Evolutionary conservation across 2,797 vertebrate species (phyloP).

Genomic region (Telmatherina bonti): DNA sequence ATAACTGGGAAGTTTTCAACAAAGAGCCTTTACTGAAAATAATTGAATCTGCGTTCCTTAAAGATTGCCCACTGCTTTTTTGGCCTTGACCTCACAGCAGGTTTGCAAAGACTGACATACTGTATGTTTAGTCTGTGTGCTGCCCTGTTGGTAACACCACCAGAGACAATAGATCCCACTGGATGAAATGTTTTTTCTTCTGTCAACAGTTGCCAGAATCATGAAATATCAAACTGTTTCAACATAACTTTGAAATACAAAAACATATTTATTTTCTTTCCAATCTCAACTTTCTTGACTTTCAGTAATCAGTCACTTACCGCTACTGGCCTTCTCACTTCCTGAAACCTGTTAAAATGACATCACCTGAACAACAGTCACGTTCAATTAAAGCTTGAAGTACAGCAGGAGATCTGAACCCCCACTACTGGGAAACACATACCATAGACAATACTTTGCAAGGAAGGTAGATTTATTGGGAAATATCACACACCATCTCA

Average conservation of each 20-base stretch:
- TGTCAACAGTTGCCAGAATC: conserved; percentile 51
- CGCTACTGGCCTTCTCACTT: conserved; percentile 46
- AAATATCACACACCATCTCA: conserved; percentile 54
- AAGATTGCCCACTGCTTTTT: conserved; percentile 61
- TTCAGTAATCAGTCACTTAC: conserved; percentile 52
- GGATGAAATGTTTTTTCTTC: conserved; percentile 53
- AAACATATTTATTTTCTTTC: conserved; percentile 44
- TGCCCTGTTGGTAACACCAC: conserved; percentile 44
- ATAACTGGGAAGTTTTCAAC: conserved; percentile 60
- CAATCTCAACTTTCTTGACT: conserved; percentile 28
- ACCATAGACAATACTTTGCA: conserved; percentile 59
- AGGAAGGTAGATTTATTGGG: conserved; percentile 63
- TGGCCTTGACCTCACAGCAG: conserved; percentile 62
- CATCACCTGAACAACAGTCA: conserved; percentile 68
- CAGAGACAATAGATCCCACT: conserved; percentile 51
- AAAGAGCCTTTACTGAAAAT: conserved; percentile 52
- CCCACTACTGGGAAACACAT: conserved; percentile 70
- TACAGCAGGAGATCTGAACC: conserved; percentile 54
- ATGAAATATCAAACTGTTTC: conserved; percentile 66
- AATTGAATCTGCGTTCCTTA: conserved; percentile 61
- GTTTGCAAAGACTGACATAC: conserved; percentile 35
- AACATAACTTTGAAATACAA: conserved; percentile 56
- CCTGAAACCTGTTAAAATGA: conserved; percentile 60
- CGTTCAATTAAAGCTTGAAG: conserved; percentile 57
- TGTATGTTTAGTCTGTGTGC: conserved; percentile 51